Base-by-base conservation (phyloP, 2,113 vertebrate species). In the Hystrix cristata region DNA sequence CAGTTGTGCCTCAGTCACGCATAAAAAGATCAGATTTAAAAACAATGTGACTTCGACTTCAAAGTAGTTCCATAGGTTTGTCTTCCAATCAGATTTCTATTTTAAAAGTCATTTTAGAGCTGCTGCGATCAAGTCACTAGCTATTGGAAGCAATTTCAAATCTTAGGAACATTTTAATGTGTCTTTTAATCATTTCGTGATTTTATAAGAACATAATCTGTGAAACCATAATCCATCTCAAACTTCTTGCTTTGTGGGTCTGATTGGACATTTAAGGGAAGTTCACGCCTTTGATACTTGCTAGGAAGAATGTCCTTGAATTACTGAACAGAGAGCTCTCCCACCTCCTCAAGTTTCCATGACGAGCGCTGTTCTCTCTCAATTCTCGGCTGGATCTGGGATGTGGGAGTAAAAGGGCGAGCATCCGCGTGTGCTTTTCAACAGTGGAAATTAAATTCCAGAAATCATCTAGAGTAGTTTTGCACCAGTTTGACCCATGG, bases 321-420 rank as follows among this genome's bases (percentile, higher is more conserved):
- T 93, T 93, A 59, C 78, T 93, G 97, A 88, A 78, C 92, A 60
- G 57, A 87, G 59, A 94, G 82, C 59, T 72, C 69, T 76, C 82
- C 72, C 92, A 59, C 94, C 67, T 96, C 69, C 72, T 92, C 43
- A 38, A 51, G 82, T 94, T 95, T 84, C 90, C 31, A 13, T 90
- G 81, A 53, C 38, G 92, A 94, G 87, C 60, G 59, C 72, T 76
- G 89, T 82, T 86, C 90, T 96, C 94, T 31, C 92, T 97, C 88
- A 91, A 81, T 79, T 96, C 83, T 90, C 19, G 97, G 71, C 80
- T 98, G 96, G 97, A 97, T 98, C 96, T 97, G 97, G 92, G 91
- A 97, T 97, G 98, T 98, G 98, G 98, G 98, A 98, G 98, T 97
- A 95, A n/a, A 97, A 96, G 96, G 96, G 93, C 97, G 97, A 98